Percentiles rank a stretch among this genome's conserved stretches.
phyloP scores from a whole-genome alignment of 2,888 invertebrate species.

The Drosophila sordidapex region DNA sequence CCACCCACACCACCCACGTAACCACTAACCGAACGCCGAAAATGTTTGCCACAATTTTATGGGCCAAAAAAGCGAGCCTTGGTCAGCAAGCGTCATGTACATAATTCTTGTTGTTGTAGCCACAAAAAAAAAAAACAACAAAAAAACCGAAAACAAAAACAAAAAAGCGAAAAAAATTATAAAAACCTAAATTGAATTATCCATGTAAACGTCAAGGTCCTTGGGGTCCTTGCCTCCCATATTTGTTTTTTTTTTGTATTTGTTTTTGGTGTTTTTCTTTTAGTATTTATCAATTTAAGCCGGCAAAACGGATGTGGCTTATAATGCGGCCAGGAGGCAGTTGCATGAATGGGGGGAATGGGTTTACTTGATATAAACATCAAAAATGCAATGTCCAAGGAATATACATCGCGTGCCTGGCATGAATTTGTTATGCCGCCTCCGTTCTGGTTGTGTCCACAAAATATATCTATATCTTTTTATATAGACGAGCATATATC shows the following conservation, averaged over 20 bases:
- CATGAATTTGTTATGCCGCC: conserved; percentile 72
- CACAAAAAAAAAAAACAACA: conserved; percentile 30
- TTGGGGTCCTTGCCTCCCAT: conserved; percentile 36
- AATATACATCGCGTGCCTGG: conserved; percentile 65
- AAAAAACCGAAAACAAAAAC: conserved; percentile 23
- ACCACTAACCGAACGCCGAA: conserved; percentile 27
- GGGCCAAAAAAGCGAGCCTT: conserved; percentile 50
- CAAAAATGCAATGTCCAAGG: conserved; percentile 63
- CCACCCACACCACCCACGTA: conserved; percentile 9
- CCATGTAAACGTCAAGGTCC: conserved; percentile 72
- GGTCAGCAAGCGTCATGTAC: conserved; percentile 59
- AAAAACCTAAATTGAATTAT: conserved; percentile 76
- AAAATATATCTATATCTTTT: not conserved
- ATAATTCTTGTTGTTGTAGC: conserved; percentile 56
- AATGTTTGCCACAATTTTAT: conserved; percentile 63
- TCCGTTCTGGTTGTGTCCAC: conserved; percentile 47
- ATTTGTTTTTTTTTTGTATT: not conserved
- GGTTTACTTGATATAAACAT: conserved; percentile 67
- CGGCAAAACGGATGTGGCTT: conserved; percentile 74
- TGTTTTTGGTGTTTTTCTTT: conserved; percentile 7
- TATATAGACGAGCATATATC: conserved; percentile 40
- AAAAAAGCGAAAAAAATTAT: conserved; percentile 37
- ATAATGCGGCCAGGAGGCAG: conserved; percentile 59
- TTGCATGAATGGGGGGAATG: too few relatives aligned
- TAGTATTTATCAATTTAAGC: conserved; percentile 82